These are phyloP conservation scores for Chrysolina oricalcia DNA, from an alignment of 2,888 invertebrate genomes.

Conservation along the genomic window DNA sequence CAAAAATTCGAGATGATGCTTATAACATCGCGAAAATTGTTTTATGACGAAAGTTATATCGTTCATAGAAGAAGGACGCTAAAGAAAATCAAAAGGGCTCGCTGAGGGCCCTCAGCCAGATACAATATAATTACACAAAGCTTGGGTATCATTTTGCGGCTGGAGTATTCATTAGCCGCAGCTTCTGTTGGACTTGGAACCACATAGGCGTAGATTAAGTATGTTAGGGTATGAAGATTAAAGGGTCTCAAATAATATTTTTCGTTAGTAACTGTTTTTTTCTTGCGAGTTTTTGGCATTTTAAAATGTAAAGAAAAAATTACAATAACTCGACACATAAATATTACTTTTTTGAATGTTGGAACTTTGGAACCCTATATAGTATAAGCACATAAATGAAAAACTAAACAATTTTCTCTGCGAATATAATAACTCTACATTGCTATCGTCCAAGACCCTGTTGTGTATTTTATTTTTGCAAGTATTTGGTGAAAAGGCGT, in stretches of 20 bases:
- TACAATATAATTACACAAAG: conserved; percentile 58
- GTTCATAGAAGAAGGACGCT: conserved; percentile 30
- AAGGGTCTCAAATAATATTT: background rate
- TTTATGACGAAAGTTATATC: conserved; percentile 15
- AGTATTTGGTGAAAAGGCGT: too few relatives aligned
- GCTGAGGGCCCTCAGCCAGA: conserved; percentile 50
- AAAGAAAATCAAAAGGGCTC: conserved; percentile 48
- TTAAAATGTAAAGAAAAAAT: too few relatives aligned
- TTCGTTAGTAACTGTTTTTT: too few relatives aligned
- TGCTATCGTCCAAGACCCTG: too few relatives aligned
- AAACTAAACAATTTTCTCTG: too few relatives aligned
- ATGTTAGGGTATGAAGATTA: background rate
- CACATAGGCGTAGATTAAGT: conserved; percentile 38
- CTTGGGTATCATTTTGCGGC: conserved; percentile 56
- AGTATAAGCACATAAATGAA: too few relatives aligned
- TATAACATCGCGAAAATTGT: conserved; percentile 1
- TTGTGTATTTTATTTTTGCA: too few relatives aligned
- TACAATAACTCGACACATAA: too few relatives aligned
- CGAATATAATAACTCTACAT: too few relatives aligned
- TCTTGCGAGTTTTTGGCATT: background rate
- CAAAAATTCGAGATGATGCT: background rate
- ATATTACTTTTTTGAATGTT: too few relatives aligned
- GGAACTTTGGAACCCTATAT: too few relatives aligned
- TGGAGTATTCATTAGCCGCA: conserved; percentile 53
- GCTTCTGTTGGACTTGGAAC: conserved; percentile 42